Evolutionary conservation across 2,888 invertebrate genomes (phyloP).

Genomic region (Omphaloscelis lunosa): DNA sequence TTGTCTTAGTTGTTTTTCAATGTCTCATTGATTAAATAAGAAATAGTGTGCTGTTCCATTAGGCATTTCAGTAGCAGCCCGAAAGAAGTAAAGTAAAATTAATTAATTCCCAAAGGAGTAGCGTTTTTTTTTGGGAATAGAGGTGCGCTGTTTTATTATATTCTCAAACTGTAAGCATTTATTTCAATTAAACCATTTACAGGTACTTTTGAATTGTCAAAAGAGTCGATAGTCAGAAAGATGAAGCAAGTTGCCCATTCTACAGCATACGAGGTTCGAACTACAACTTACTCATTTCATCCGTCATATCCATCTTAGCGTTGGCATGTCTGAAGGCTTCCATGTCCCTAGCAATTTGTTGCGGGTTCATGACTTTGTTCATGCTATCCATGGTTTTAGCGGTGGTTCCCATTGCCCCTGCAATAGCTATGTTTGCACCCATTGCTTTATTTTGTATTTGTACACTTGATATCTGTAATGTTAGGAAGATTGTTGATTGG

Average conservation of each 20-base stretch:
- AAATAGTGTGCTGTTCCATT: neutral
- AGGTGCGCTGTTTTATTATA: too few relatives aligned
- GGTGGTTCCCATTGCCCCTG: constrained; percentile 96
- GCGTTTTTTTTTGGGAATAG: too few relatives aligned
- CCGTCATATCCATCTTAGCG: constrained; percentile 98
- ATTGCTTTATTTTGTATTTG: constrained; percentile 97
- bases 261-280: too few relatives aligned
- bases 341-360: constrained; percentile 95
- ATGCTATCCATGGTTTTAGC: constrained; percentile 97
- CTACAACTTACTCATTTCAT: constrained; percentile 95
- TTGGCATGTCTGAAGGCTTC: constrained; percentile 96
- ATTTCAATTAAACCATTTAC: too few relatives aligned
- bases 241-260: too few relatives aligned
- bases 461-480: constrained; percentile 91
- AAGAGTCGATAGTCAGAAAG: too few relatives aligned
- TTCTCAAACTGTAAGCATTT: too few relatives aligned
- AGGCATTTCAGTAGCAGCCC: neutral
- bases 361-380: constrained; percentile 96
- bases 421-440: constrained; percentile 96
- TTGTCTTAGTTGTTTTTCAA: neutral
- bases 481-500: neutral
- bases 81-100: too few relatives aligned
- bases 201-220: too few relatives aligned
- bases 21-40: neutral
- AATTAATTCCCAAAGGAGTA: too few relatives aligned